A percentile compares a stretch with the other conserved stretches of the same genome.
Evolutionary conservation across 2,113 vertebrate species (phyloP).

Genomic region (Melanocharis versteri): DNA sequence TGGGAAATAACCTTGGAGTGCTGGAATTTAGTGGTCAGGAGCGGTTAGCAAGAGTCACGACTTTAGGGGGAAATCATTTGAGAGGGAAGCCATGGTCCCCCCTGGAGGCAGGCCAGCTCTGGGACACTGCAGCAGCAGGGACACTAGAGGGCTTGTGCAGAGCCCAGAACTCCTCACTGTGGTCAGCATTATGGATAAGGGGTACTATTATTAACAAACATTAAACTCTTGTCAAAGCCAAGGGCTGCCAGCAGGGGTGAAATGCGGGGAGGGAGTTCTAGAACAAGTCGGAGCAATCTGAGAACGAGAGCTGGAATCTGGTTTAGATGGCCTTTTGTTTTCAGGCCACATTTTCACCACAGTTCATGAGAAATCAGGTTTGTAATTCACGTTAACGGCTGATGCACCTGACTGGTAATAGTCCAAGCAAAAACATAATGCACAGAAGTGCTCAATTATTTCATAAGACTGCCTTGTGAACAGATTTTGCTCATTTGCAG

Average conservation of each 20-base stretch:
- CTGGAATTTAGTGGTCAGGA: conserved; percentile 11
- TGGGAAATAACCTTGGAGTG: background rate
- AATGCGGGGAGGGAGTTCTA: background rate
- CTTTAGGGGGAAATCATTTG: background rate
- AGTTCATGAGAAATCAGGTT: background rate
- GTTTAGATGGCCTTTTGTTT: background rate
- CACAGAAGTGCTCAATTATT: conserved; percentile 24
- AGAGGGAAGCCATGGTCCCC: background rate
- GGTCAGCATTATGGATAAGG: background rate
- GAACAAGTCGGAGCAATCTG: background rate
- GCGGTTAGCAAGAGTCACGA: background rate
- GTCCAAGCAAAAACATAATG: background rate
- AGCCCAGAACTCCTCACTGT: background rate
- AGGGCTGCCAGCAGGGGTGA: background rate
- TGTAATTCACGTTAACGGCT: background rate
- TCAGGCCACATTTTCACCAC: background rate
- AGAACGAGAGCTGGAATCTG: background rate
- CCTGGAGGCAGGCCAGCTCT: conserved; percentile 7
- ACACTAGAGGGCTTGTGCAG: background rate
- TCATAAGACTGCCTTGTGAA: conserved; percentile 12
- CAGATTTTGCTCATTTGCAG: conserved; percentile 61
- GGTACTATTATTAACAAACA: background rate
- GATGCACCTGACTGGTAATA: background rate
- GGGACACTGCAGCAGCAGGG: background rate
- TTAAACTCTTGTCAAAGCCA: background rate